Conservation (phyloP, 2,888 invertebrate species). For the Ormyrus rosae region DNA sequence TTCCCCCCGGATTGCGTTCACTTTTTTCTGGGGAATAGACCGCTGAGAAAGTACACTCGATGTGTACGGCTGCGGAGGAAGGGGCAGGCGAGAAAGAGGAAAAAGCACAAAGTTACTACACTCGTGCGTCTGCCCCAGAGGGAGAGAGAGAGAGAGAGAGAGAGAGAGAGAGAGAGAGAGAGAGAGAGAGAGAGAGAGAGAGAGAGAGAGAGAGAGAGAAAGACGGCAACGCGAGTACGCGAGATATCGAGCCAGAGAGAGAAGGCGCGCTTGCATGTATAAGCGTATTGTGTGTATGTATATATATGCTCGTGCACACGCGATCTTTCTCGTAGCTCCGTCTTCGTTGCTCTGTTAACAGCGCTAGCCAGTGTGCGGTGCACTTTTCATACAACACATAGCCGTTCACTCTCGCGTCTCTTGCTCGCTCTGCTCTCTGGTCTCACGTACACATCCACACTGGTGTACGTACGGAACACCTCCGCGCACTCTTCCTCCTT, state of each 20-base stretch:
- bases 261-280: conserved; percentile 1
- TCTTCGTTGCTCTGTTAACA: conserved; percentile 65
- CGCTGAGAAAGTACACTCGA: neutral
- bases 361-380: conserved; percentile 55
- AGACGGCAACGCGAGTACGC: neutral
- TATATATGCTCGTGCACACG: neutral
- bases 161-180: neutral
- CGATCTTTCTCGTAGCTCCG: neutral
- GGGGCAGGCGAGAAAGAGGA: conserved; percentile 1
- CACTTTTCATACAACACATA: conserved; percentile 34
- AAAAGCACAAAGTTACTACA: conserved; percentile 13
- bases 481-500: conserved; percentile 41
- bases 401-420: conserved; percentile 72
- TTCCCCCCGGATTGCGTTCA: too few relatives aligned
- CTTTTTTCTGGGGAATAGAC: too few relatives aligned
- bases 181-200: too few relatives aligned
- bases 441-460: conserved; percentile 66
- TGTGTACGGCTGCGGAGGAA: neutral
- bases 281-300: neutral
- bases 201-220: neutral
- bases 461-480: conserved; percentile 33
- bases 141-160: neutral
- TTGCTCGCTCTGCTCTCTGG: conserved; percentile 58
- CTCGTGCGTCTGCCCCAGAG: neutral
- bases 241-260: conserved; percentile 24